Percentiles rank a stretch among this genome's conserved stretches.
phyloP scores from a whole-genome alignment of 1,140 invertebrate genomes.

The Drosophila nigrodunni region DNA sequence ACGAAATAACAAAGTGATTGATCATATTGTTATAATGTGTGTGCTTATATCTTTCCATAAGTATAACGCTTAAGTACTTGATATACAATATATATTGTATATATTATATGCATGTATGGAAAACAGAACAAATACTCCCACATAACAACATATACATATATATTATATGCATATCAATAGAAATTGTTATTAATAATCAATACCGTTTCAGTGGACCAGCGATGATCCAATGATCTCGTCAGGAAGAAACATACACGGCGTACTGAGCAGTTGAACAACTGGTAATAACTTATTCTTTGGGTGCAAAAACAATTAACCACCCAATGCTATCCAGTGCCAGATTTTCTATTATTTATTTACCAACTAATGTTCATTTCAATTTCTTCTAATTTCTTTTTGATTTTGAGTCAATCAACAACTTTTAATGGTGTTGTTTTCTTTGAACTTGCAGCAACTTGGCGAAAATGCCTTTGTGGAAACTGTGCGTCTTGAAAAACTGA shows the following conservation, averaged over 20 bases:
- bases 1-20: slow-evolving; percentile 35
- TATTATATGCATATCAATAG: not conserved
- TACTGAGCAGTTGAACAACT: slow-evolving; percentile 45
- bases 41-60: slow-evolving; percentile 39
- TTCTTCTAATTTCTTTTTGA: slow-evolving; percentile 5
- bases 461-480: slow-evolving; percentile 35
- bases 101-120: slow-evolving; percentile 43
- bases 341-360: slow-evolving; percentile 26
- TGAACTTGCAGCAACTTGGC: slow-evolving; percentile 63
- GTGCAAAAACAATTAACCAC: slow-evolving; percentile 26
- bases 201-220: slow-evolving; percentile 69
- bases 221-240: slow-evolving; percentile 30
- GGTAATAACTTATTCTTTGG: slow-evolving; percentile 70
- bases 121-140: slow-evolving; percentile 33
- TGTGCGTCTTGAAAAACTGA: slow-evolving; percentile 44
- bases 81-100: slow-evolving; percentile 22
- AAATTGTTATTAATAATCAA: slow-evolving; percentile 60
- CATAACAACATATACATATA: slow-evolving; percentile 26
- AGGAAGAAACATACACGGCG: slow-evolving; percentile 9
- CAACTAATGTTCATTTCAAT: not conserved
- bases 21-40: slow-evolving; percentile 47
- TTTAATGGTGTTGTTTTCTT: slow-evolving; percentile 59
- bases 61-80: slow-evolving; percentile 18
- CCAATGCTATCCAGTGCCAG: slow-evolving; percentile 20
- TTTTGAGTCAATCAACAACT: slow-evolving; percentile 1